These are phyloP conservation scores for Batillaria attramentaria DNA, from an alignment of 1,140 invertebrate genomes.

Conservation along the genomic window DNA sequence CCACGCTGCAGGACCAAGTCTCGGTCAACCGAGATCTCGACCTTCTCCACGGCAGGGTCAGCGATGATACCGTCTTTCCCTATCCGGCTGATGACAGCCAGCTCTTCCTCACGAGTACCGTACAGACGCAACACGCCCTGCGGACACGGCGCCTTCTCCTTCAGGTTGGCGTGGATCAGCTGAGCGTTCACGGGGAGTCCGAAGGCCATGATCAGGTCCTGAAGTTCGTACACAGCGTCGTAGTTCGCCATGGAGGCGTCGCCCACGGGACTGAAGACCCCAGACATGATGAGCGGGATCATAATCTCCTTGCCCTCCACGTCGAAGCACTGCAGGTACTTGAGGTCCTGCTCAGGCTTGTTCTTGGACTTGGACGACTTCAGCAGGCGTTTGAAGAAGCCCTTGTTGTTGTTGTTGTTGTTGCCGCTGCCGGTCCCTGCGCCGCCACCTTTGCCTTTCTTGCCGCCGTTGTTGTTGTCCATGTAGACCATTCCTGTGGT, in stretches of 20 bases:
- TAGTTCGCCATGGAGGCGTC: conserved; percentile 56
- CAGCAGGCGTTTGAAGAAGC: conserved; percentile 58
- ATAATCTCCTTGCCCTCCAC: conserved; percentile 57
- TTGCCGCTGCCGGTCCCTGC: conserved; percentile 58
- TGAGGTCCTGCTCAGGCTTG: conserved; percentile 62
- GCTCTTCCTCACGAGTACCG: conserved; percentile 52
- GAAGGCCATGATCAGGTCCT: conserved; percentile 63
- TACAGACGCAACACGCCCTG: conserved; percentile 57
- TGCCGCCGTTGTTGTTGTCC: conserved; percentile 53
- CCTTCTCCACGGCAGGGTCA: conserved; percentile 36
- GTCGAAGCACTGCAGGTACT: conserved; percentile 67
- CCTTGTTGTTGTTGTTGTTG: conserved; percentile 47
- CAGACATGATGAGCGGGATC: conserved; percentile 66
- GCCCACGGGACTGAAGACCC: conserved; percentile 66
- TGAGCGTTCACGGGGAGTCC: conserved; percentile 62
- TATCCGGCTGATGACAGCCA: conserved; percentile 48
- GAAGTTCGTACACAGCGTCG: conserved; percentile 66
- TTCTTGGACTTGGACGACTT: conserved; percentile 50
- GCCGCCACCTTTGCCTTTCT: conserved; percentile 17
- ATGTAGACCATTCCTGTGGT: conserved; percentile 64
- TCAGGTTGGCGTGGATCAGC: conserved; percentile 53
- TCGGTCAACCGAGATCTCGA: conserved; percentile 56
- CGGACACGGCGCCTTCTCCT: conserved; percentile 29
- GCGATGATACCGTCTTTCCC: conserved; percentile 32
- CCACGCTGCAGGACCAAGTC: conserved; percentile 54